phyloP scores from a whole-genome alignment of 1,140 invertebrate species.

The Drosophila bocki region DNA sequence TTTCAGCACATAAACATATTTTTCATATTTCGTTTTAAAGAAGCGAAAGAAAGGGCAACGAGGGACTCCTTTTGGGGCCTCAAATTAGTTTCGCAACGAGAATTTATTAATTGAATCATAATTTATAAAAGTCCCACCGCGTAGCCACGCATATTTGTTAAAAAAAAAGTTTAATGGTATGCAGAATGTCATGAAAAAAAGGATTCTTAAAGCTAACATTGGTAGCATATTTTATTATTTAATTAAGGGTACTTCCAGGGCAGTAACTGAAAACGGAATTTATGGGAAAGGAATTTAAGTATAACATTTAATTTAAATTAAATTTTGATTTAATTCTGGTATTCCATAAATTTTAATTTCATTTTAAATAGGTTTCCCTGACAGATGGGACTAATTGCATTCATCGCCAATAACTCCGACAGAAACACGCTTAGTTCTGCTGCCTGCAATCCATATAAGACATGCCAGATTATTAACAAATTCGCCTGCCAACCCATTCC shows the following conservation, averaged over 20 bases:
- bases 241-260: not conserved
- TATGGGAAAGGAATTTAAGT: not conserved
- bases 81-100: slow-evolving; percentile 65
- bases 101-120: slow-evolving; percentile 76
- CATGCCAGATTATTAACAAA: slow-evolving; percentile 69
- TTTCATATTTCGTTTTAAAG: slow-evolving; percentile 33
- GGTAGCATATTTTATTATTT: not conserved
- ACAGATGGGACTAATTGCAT: slow-evolving; percentile 33
- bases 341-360: slow-evolving; percentile 10
- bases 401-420: slow-evolving; percentile 12
- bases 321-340: not conserved
- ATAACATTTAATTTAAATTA: not conserved
- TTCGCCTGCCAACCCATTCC: slow-evolving; percentile 38
- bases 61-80: slow-evolving; percentile 19
- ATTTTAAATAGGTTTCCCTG: slow-evolving; percentile 2
- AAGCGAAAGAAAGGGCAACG: not conserved
- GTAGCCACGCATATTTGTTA: slow-evolving; percentile 1
- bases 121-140: slow-evolving; percentile 34
- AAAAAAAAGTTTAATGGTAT: not conserved
- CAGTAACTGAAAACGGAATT: not conserved
- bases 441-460: slow-evolving; percentile 14
- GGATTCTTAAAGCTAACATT: not conserved
- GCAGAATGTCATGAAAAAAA: not conserved
- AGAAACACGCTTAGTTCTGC: slow-evolving; percentile 18
- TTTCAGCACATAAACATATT: slow-evolving; percentile 66